Base-by-base conservation (phyloP, 92 coral and sea anemone species). In the Paramuricea clavata region DNA sequence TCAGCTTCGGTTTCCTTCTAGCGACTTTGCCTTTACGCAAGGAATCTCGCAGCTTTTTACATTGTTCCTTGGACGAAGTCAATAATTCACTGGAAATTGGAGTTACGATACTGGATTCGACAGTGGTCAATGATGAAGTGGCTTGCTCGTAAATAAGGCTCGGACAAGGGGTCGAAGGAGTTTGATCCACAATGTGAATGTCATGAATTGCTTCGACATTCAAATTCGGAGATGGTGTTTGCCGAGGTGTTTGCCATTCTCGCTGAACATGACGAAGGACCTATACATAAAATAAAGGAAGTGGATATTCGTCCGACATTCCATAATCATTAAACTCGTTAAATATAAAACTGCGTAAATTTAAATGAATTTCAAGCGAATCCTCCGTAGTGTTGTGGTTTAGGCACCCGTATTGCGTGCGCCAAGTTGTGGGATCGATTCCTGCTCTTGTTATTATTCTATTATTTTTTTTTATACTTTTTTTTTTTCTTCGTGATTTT, bases 11-110 rank as follows among this genome's bases (percentile, higher is more conserved):
- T 69, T 69, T 69, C 34, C 25, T 65, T 65, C 76, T 69, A 2
- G 76, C 44, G 2, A 69, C 44, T 69, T 69, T 69, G 76, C 76
- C 76, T 69, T 69, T 69, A 21, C 76, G 76, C 76, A 69, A 65
- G 73, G 73, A 65, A 65, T 65, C 73, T 65, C 73, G 73, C 73
- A 65, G 73, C 73, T 65, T 65, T 65, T 65, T 5, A 65, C 73
- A 65, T 26, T 65, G 73, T 65, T 65, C 73, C 17, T 65, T 65
- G 73, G 73, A 65, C 25, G 73, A 11, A 26, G 73, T n/a, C n/a
- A n/a, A 12, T 65, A 65, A 69, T 33, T 69, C 76, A 12, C 50
- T 26, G 49, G 76, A 69, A 69, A 26, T 69, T 26, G 76, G 76
- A 69, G 76, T 69, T 31, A 69, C 26, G 76, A 43, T 69, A 69